phyloP scores from a whole-genome alignment of 1,140 invertebrate species.

The Augochlora pura region DNA sequence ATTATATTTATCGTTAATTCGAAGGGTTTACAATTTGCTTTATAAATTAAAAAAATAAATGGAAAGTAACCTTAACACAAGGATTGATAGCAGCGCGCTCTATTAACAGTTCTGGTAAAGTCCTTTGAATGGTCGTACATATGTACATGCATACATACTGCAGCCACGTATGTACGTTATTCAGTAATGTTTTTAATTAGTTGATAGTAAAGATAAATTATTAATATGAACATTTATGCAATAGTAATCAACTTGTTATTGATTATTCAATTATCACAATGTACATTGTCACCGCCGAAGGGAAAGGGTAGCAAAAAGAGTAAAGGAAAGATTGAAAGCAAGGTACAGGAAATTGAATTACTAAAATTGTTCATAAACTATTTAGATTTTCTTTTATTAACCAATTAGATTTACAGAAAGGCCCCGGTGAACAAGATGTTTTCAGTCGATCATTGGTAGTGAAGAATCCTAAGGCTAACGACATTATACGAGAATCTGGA shows the following conservation, averaged over 20 bases:
- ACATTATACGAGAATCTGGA: slow-evolving; percentile 88
- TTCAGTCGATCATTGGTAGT: slow-evolving; percentile 85
- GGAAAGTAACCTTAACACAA: no score
- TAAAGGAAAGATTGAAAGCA: slow-evolving; percentile 61
- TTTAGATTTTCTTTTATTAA: slow-evolving; percentile 6
- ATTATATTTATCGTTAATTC: background rate
- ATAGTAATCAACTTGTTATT: slow-evolving; percentile 53
- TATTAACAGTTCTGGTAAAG: slow-evolving; percentile 5
- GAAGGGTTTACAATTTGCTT: background rate
- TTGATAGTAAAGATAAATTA: slow-evolving; percentile 1
- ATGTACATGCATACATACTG: no score
- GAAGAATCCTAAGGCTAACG: slow-evolving; percentile 83
- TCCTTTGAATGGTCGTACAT: slow-evolving; percentile 3
- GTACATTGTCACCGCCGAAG: slow-evolving; percentile 68
- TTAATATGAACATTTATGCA: slow-evolving; percentile 65
- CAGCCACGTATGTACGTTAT: background rate
- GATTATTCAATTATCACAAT: slow-evolving; percentile 39
- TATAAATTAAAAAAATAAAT: background rate
- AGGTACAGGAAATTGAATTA: slow-evolving; percentile 53
- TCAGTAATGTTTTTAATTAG: background rate
- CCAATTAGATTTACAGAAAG: slow-evolving; percentile 72
- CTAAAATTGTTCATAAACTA: background rate
- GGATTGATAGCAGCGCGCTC: slow-evolving; percentile 25
- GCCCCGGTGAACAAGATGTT: slow-evolving; percentile 85
- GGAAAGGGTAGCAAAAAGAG: slow-evolving; percentile 63